Conservation (phyloP, 2,888 invertebrate genomes). For the Tetanocera ferruginea region DNA sequence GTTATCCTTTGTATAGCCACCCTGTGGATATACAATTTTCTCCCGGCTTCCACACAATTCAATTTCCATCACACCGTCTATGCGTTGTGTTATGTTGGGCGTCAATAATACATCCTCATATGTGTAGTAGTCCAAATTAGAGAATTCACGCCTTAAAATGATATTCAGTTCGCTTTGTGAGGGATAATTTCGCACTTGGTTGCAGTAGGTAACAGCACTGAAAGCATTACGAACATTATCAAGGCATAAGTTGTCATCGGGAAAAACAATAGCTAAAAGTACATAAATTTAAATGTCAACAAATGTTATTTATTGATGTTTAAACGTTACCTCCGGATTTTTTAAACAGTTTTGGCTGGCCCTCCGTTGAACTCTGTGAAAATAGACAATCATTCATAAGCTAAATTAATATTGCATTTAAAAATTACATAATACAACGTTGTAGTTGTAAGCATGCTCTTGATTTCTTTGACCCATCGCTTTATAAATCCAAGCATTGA, state of each 20-base stretch:
- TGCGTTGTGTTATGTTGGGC: conserved; percentile 70
- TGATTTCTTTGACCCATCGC: too few species aligned
- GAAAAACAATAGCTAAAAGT: background rate
- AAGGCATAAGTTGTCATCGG: background rate
- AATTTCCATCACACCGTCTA: conserved; percentile 67
- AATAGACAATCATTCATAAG: conserved; percentile 65
- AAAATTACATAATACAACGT: too few species aligned
- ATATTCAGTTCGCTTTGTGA: conserved; percentile 61
- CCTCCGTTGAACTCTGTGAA: conserved; percentile 53
- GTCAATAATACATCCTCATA: conserved; percentile 67
- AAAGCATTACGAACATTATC: background rate
- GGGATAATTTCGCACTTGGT: conserved; percentile 70
- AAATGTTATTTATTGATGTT: background rate
- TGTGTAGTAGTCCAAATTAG: conserved; percentile 63
- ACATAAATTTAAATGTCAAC: background rate
- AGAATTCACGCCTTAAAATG: conserved; percentile 52
- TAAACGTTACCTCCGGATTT: background rate
- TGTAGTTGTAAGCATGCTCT: too few species aligned
- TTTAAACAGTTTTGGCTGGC: background rate
- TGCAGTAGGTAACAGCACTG: conserved; percentile 69
- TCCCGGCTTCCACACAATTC: conserved; percentile 70
- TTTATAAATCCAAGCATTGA: too few species aligned
- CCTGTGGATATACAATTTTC: conserved; percentile 74
- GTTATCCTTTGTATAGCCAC: conserved; percentile 74
- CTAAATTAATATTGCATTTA: conserved; percentile 66